Conservation (phyloP, 2,888 invertebrate genomes). For the Mallateleia sp. region DNA sequence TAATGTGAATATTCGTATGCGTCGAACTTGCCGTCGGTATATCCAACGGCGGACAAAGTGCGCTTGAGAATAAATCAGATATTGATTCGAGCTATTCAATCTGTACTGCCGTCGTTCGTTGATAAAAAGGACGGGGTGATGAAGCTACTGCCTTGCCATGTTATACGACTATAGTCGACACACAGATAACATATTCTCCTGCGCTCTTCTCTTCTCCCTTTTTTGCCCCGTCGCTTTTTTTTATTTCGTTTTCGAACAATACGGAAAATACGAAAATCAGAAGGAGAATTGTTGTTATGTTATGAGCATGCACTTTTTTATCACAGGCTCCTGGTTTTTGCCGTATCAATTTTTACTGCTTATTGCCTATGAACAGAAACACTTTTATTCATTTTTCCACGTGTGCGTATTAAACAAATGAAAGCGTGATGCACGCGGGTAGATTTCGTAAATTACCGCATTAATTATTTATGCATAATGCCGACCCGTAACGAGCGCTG, state of each 20-base stretch:
- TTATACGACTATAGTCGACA: slow-evolving; percentile 68
- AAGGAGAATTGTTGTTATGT: slow-evolving; percentile 63
- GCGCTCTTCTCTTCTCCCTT: slow-evolving; percentile 35
- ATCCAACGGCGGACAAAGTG: slow-evolving; percentile 77
- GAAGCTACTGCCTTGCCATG: slow-evolving; percentile 73
- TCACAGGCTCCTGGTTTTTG: slow-evolving; percentile 28
- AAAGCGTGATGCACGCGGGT: slow-evolving; percentile 16
- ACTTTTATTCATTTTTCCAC: slow-evolving; percentile 49
- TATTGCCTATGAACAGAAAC: slow-evolving; percentile 55
- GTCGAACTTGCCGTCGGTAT: slow-evolving; percentile 72
- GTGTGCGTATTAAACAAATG: slow-evolving; percentile 41
- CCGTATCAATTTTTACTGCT: slow-evolving; percentile 65
- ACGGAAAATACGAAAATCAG: slow-evolving; percentile 69
- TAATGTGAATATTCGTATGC: slow-evolving; percentile 77
- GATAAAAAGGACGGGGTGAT: slow-evolving; percentile 76
- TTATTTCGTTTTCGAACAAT: slow-evolving; percentile 61
- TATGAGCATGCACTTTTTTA: slow-evolving; percentile 46
- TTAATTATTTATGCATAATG: slow-evolving; percentile 45
- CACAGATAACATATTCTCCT: slow-evolving; percentile 70
- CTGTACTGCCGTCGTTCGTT: slow-evolving; percentile 78
- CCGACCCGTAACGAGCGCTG: slow-evolving; percentile 9
- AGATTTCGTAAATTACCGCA: slow-evolving; percentile 39
- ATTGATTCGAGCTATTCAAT: slow-evolving; percentile 84
- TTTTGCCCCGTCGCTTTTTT: slow-evolving; percentile 40
- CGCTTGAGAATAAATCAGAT: slow-evolving; percentile 84